Conservation (phyloP, 2,113 vertebrate genomes). For the Sylvia atricapilla region DNA sequence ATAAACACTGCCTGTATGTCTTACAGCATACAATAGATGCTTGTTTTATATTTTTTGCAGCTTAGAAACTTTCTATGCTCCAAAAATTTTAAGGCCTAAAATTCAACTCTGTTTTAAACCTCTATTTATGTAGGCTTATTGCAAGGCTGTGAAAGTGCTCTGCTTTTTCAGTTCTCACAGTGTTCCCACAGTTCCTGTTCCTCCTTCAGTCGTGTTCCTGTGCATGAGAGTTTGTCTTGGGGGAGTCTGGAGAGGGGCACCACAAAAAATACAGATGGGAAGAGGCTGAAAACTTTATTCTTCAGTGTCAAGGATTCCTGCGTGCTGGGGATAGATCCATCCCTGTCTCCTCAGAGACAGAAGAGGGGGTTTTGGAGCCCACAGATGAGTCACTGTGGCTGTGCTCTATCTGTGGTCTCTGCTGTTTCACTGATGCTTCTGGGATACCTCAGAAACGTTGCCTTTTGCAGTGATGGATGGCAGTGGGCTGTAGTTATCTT, state of each 20-base stretch:
- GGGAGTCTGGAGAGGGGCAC: neutral
- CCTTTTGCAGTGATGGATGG: neutral
- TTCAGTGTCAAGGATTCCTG: neutral
- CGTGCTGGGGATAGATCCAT: neutral
- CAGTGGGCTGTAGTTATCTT: neutral
- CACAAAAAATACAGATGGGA: neutral
- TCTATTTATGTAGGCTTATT: neutral
- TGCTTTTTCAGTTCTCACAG: neutral
- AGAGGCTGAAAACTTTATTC: neutral
- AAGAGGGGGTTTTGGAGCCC: neutral
- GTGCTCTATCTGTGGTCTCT: neutral
- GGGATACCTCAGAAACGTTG: neutral
- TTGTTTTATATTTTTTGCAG: neutral
- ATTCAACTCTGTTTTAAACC: neutral
- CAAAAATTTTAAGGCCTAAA: neutral
- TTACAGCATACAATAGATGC: neutral
- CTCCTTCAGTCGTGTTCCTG: fast-evolving
- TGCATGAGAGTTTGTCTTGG: neutral
- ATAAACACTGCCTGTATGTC: neutral
- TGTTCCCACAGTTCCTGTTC: neutral
- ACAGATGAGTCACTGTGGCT: neutral
- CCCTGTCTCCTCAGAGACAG: neutral
- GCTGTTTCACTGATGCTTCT: neutral
- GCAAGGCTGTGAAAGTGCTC: neutral
- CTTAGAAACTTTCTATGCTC: neutral